Conservation (phyloP, 1,140 invertebrate species). For the Sogatella furcifera region DNA sequence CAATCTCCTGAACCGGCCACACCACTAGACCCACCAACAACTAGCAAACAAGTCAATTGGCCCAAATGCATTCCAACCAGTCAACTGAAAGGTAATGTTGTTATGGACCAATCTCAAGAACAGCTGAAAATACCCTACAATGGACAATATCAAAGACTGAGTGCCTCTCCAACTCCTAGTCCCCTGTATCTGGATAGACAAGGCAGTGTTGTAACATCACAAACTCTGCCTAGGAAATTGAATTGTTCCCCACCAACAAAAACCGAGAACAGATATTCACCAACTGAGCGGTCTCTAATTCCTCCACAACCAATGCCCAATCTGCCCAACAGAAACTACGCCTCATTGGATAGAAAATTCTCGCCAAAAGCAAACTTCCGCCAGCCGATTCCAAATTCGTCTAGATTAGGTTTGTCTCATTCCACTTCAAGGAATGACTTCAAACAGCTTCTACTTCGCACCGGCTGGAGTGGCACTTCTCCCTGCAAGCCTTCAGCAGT, state of each 20-base stretch:
- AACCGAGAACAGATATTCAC: background rate
- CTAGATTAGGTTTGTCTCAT: slow-evolving; percentile 14
- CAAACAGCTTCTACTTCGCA: slow-evolving; percentile 61
- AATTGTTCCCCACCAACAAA: background rate
- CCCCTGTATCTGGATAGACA: background rate
- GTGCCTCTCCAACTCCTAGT: background rate
- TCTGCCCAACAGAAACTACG: background rate
- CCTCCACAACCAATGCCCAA: background rate
- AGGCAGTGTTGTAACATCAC: background rate
- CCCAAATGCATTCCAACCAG: slow-evolving; percentile 19
- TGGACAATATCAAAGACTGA: slow-evolving; percentile 1
- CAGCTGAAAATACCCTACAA: background rate
- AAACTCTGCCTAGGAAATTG: background rate
- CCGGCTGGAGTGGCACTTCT: slow-evolving; percentile 14
- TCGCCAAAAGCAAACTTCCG: background rate
- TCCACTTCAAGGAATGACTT: slow-evolving; percentile 47
- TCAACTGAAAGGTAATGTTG: background rate
- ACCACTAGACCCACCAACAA: background rate
- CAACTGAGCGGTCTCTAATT: background rate
- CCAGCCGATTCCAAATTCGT: slow-evolving; percentile 9
- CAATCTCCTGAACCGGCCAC: slow-evolving; percentile 33
- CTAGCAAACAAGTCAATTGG: background rate
- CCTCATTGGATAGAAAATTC: background rate
- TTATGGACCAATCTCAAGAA: background rate
- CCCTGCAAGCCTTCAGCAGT: slow-evolving; percentile 59